Base-by-base conservation (phyloP, 2,797 vertebrate genomes). In the Coccyzus lansbergi region DNA sequence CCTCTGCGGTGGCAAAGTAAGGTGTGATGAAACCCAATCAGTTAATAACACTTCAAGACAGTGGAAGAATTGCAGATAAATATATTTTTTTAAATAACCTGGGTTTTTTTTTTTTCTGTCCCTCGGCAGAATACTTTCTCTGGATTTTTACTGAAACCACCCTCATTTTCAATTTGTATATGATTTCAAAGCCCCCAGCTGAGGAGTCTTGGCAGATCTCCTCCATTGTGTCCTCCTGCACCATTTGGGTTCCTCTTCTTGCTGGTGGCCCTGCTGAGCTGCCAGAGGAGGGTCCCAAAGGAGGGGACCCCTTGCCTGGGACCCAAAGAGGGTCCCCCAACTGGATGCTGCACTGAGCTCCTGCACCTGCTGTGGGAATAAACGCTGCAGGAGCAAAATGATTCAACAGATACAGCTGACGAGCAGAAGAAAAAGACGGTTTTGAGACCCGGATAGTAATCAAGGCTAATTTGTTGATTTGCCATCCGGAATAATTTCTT, bases 401-500 rank as follows among this genome's bases (percentile, higher is more conserved):
- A 46, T 36, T 49, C 18, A 0, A 19, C 87, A 55, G n/a, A 1
- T 3, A 2, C 22, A 63, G 92, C 85, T 92, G 96, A 92, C n/a
- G 21, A 90, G 94, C 60, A 2, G 3, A 49, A 82, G 83, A 55
- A 83, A 52, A 76, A 91, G 83, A 58, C 87, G 82, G 75, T 58
- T 9, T 83, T 6, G 51, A 49, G 88, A 76, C 96, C 94, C 16
- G 59, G 86, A 60, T 63, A 15, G 91, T 60, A 94, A 93, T 96
- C 86, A 92, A 85, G 91, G 92, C 80, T 91, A 85, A 91, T 95
- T 93, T 94, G 94, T 90, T 86, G 93, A 82, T 94, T 95, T 90
- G 68, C 94, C 82, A 92, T 92, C 95, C 86, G 72, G 96, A 97
- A 96, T 97, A 36, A 96, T 96, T 96, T 92, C 96, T 78, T 59